Evolutionary conservation across 2,113 vertebrate species (phyloP), one percentile per base, ranked within the genome.

Genomic region (Pelecanus crispus): DNA sequence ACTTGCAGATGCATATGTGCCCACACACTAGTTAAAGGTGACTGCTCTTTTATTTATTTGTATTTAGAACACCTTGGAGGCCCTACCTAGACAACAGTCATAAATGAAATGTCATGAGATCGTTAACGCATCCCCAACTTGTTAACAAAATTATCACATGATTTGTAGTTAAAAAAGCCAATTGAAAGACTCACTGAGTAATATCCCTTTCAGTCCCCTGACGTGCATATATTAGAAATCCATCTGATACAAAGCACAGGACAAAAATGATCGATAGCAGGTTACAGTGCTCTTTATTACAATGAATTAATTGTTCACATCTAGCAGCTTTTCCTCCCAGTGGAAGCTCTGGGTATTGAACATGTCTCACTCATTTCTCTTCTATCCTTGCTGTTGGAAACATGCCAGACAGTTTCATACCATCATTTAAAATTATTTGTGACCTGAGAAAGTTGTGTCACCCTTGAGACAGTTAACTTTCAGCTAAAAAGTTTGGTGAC

Each of bases 261-360:
- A 82, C 55, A 86, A 52, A 97, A 86, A 71, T 87, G 90, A 91
- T 96, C 44, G 7, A 96, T 94, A 81, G 86, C 72, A 89, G 72
- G 70, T 92, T 94, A 65, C 66, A 86, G 81, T 71, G 77, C 62
- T 96, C 65, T 95, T 92, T 88, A 94, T 95, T 95, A 89, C 73
- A 89, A 36, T 16, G 31, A 97, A 89, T 95, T 92, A 95, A 96
- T 95, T 97, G 96, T 82, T 93, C 77, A 52, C 8, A 8, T 95
- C 90, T 95, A 88, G 80, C 94, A 91, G 84, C 80, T 95, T 81
- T 94, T 93, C 59, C 90, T 96, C 67, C 86, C 94, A 82, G 70
- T 0, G 21, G 94, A 93, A 94, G 58, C 34, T 5, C 71, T 81
- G 68, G 42, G 13, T 96, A 95, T 94, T 56, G 93, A 81, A 91